Base-by-base conservation (phyloP, 2,888 invertebrate species). In the Coleophora deauratella region DNA sequence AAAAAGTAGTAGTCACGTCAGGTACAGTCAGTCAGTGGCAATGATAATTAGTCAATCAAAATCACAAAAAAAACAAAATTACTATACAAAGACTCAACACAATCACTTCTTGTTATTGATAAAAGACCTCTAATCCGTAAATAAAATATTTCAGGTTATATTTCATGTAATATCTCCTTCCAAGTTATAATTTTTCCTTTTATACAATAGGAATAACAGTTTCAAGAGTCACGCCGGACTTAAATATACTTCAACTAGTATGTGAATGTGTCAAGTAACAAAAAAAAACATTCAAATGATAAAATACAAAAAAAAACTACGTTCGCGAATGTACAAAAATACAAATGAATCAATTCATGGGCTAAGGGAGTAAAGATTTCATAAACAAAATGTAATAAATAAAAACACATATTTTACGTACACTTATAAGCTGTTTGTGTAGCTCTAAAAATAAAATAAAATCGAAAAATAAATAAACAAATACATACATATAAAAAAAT, bases 191-290 rank as follows among this genome's bases (percentile, higher is more conserved):
- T n/a, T n/a, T n/a, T n/a, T n/a, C n/a, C n/a, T n/a, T n/a, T n/a
- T n/a, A n/a, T n/a, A n/a, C n/a, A n/a, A n/a, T n/a, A n/a, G n/a
- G n/a, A n/a, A n/a, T n/a, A n/a, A n/a, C n/a, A n/a, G n/a, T n/a
- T n/a, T n/a, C n/a, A n/a, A n/a, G n/a, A n/a, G n/a, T n/a, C n/a
- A n/a, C n/a, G n/a, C n/a, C n/a, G n/a, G n/a, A n/a, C n/a, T n/a
- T n/a, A n/a, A n/a, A n/a, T n/a, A n/a, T n/a, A n/a, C n/a, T n/a
- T n/a, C n/a, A n/a, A n/a, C n/a, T n/a, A n/a, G n/a, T n/a, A n/a
- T n/a, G 71, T 70, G 71, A 73, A 74, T 68, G 67, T 68, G 72
- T 59, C 52, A 70, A 70, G 62, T 53, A 34, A 63, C 42, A 45
- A 37, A 35, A 42, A 13, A 49, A 41, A 38, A 46, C 43, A 50